Conservation (phyloP, 2,113 vertebrate species). For the Dicaeum eximium region DNA sequence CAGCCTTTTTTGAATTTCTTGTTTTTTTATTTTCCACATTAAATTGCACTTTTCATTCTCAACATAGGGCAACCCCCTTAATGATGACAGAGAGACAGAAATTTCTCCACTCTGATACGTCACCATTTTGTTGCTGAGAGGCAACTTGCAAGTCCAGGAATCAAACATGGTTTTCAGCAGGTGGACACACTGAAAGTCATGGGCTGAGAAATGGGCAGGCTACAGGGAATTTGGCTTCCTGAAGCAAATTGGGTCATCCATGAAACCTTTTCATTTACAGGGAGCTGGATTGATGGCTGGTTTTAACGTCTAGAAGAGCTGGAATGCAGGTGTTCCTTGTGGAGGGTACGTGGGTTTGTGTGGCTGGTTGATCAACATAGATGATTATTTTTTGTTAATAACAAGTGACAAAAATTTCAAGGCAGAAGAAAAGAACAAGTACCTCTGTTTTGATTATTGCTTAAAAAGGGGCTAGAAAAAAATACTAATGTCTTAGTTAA, state of each 20-base stretch:
- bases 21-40: constrained; percentile 74
- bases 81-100: constrained; percentile 88
- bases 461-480: not conserved
- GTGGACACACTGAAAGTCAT: constrained; percentile 84
- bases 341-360: not conserved
- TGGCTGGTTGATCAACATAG: not conserved
- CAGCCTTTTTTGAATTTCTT: constrained; percentile 66
- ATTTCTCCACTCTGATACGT: constrained; percentile 90
- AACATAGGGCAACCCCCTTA: constrained; percentile 84
- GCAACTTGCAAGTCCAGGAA: constrained; percentile 76
- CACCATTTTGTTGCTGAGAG: constrained; percentile 82
- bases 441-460: not conserved
- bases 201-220: constrained; percentile 64
- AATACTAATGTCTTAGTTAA: not conserved
- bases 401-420: not conserved
- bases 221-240: constrained; percentile 68
- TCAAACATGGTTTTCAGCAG: constrained; percentile 91
- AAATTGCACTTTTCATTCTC: constrained; percentile 89
- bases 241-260: constrained; percentile 85
- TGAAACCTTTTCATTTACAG: constrained; percentile 64
- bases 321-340: not conserved
- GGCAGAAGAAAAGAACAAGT: not conserved
- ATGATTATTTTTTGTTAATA: not conserved
- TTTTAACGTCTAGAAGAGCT: constrained; percentile 6
- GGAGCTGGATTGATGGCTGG: constrained; percentile 39